These are phyloP conservation scores for Acleris emargana DNA, from an alignment of 2,888 invertebrate genomes.

Conservation along the genomic window DNA sequence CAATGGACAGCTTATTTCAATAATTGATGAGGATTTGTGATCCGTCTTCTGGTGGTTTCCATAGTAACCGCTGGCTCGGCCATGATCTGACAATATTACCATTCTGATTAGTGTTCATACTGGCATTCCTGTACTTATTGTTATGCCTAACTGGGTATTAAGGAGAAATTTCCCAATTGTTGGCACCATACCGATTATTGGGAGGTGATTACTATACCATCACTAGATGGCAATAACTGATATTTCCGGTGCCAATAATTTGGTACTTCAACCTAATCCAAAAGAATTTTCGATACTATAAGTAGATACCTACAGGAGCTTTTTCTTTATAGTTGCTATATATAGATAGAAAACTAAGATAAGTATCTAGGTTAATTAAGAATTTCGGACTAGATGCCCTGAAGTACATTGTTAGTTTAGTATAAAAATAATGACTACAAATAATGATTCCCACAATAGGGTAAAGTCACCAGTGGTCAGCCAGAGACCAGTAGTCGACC, in stretches of 20 bases:
- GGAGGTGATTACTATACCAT: no score
- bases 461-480: no score
- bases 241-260: no score
- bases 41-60: conserved; percentile 28
- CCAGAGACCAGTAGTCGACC: no score
- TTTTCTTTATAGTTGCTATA: no score
- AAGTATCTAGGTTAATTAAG: no score
- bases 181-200: no score
- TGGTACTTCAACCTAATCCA: no score
- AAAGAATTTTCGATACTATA: no score
- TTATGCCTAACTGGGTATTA: background rate
- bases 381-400: background rate
- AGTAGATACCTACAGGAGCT: no score
- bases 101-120: conserved; percentile 31
- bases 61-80: conserved; percentile 23
- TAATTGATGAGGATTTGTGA: conserved; percentile 18
- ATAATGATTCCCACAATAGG: background rate
- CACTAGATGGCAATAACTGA: no score
- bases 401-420: background rate
- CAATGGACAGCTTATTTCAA: conserved; percentile 28
- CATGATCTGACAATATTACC: conserved; percentile 35
- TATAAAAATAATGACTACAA: background rate
- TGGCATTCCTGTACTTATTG: conserved; percentile 12
- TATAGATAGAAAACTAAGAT: background rate
- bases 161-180: no score